A percentile compares a stretch with the other conserved stretches of the same genome.
Evolutionary conservation across 2,888 invertebrate genomes (phyloP).

Genomic region (Mayetiola destructor): DNA sequence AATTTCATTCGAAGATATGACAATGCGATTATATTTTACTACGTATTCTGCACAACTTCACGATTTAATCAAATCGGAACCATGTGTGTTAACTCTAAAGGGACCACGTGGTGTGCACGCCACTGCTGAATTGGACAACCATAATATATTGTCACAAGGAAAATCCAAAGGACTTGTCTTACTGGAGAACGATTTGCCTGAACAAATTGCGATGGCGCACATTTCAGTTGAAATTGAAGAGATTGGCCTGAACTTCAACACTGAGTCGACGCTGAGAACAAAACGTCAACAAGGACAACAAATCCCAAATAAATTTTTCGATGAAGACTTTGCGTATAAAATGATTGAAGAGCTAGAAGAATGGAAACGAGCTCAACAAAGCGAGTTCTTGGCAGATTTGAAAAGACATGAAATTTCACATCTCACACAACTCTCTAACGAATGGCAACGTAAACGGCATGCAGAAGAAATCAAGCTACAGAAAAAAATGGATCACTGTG

Average conservation of each 20-base stretch:
- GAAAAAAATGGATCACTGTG: slow-evolving; percentile 46
- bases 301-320: slow-evolving; percentile 15
- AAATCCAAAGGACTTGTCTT: slow-evolving; percentile 18
- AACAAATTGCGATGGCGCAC: slow-evolving; percentile 20
- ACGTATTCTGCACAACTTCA: slow-evolving; percentile 18
- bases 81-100: slow-evolving; percentile 19
- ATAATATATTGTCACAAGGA: slow-evolving; percentile 15
- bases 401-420: slow-evolving; percentile 44
- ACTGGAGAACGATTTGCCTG: slow-evolving; percentile 18
- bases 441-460: slow-evolving; percentile 42
- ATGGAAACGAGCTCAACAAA: slow-evolving; percentile 57
- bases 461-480: slow-evolving; percentile 43
- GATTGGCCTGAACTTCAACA: slow-evolving; percentile 20
- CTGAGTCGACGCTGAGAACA: not conserved
- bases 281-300: slow-evolving; percentile 15
- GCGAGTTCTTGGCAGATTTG: slow-evolving; percentile 45
- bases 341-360: slow-evolving; percentile 53
- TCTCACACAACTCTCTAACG: slow-evolving; percentile 38
- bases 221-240: slow-evolving; percentile 20
- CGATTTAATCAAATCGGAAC: slow-evolving; percentile 18
- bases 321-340: slow-evolving; percentile 34
- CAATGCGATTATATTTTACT: slow-evolving; percentile 20
- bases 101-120: slow-evolving; percentile 20
- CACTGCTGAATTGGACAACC: slow-evolving; percentile 20
- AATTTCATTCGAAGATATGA: slow-evolving; percentile 20